Evolutionary conservation across 2,113 vertebrate genomes (phyloP), one percentile per base, ranked within the genome.

Genomic region (Halcyon senegalensis): DNA sequence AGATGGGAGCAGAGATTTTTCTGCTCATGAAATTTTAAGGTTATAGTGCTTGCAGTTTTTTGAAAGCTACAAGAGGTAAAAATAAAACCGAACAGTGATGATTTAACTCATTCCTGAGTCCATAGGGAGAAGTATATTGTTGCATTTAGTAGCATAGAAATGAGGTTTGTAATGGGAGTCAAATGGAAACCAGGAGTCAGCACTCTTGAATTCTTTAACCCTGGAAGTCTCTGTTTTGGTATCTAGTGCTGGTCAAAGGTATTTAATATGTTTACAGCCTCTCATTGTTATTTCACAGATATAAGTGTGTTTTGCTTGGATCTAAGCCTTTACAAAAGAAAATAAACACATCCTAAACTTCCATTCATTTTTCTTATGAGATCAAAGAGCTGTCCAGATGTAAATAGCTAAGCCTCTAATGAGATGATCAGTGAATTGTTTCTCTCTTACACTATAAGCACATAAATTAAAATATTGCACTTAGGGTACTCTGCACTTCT

Each of bases 371-470:
- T 91, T 78, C 76, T 82, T 83, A 44, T 1, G 4, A 84, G 91
- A 97, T 97, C 90, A 97, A 97, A 97, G 93, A 76, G 66, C 56
- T 90, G 44, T 91, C 89, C 80, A 88, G 77, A 96, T 94, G 74
- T 76, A 94, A 97, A 91, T n/a, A 92, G 74, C 83, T 92, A 60
- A 90, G 77, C 68, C 67, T 93, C 76, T 94, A 94, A 95, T 82
- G 60, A 96, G 76, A 93, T 24, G 87, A 94, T 91, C 91, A 76
- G 82, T 84, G 69, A 87, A 82, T 91, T 93, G 94, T 59, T 96
- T 87, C 77, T 95, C 66, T 96, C 37, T 91, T 91, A 94, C 89
- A 90, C n/a, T 89, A 27, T 88, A 86, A 92, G 68, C 81, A 69
- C 89, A 96, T 96, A 86, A 89, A 93, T 93, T 83, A 77, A 83